phyloP scores from a whole-genome alignment of 37 sponge, comb jelly and placozoan genomes.

The Chondrosia reniformis region DNA sequence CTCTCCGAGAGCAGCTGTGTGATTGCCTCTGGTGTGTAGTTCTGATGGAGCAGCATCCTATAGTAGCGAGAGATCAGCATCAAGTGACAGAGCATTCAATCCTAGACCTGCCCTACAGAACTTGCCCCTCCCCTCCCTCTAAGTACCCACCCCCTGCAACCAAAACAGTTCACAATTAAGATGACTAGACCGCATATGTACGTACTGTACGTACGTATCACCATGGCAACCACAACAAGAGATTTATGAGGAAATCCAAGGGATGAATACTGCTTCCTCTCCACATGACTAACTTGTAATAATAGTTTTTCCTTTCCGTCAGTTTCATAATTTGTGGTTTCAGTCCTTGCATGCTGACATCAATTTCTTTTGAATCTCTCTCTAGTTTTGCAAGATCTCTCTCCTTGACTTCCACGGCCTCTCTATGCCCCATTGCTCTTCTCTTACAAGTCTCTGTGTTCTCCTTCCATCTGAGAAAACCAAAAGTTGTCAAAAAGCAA shows the following conservation, averaged over 20 bases:
- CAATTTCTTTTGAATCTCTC: conserved; percentile 17
- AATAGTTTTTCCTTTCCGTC: conserved; percentile 5
- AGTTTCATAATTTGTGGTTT: conserved; percentile 16
- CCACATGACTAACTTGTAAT: neutral
- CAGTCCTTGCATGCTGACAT: conserved; percentile 17
- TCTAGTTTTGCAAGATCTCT: neutral
- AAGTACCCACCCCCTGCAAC: no score
- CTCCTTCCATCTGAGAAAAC: conserved; percentile 14
- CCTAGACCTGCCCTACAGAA: no score
- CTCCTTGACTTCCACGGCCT: conserved; percentile 13
- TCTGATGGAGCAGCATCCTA: neutral
- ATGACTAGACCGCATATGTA: no score
- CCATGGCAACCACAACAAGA: no score
- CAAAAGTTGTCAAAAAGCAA: no score
- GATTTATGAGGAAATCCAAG: neutral
- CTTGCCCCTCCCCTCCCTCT: no score
- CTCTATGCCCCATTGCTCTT: conserved; percentile 10
- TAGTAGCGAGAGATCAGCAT: neutral
- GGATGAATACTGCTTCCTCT: neutral
- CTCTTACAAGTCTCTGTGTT: conserved; percentile 3
- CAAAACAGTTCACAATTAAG: no score
- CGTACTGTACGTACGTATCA: no score
- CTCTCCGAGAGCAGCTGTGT: neutral
- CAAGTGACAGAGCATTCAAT: no score
- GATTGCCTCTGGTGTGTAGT: neutral